Evolutionary conservation across 2,113 vertebrate genomes (phyloP), one percentile per base, ranked within the genome.

Genomic region (Alaudala cheleensis): DNA sequence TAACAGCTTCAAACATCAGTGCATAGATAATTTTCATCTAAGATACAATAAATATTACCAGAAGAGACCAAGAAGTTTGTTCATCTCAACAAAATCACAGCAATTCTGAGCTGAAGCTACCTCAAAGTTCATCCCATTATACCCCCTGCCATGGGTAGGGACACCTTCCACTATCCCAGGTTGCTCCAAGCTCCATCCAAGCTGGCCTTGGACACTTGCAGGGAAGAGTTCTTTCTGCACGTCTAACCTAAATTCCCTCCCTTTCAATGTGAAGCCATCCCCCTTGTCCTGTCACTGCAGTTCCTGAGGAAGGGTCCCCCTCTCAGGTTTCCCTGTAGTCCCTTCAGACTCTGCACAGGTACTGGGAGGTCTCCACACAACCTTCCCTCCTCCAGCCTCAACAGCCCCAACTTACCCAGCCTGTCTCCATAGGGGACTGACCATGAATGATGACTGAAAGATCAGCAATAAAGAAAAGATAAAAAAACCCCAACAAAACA

Each of bases 181-280:
- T 0, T 57, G 37, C 33, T 58, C 33, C 58, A 50, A 49, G 29
- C 40, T 26, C 56, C 1, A 0, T 25, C 58, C 65, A 79, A 0
- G 14, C 28, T 18, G 33, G 33, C 26, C 39, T 73, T 51, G 53
- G 39, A 4, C 45, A 66, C 9, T 53, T 0, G 10, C 33, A 81
- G 45, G 28, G 37, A 26, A 57, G 6, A 13, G 29, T 21, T 51
- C 9, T 23, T 65, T 37, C 44, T 1, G 0, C 11, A 37, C 11
- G 20, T 57, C 26, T 45, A 51, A 24, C 23, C 19, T 28, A 39
- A 66, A 45, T 29, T 66, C n/a, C 51, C 37, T 39, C 44, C n/a
- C 23, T 23, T 65, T 37, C 51, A n/a, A 11, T 21, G 29, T 45
- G 60, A 58, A 81, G 28, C 33, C 45, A 33, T 29, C 17, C 13